Evolutionary conservation across 1,140 invertebrate genomes (phyloP).

Genomic region (Hylaeus volcanicus): DNA sequence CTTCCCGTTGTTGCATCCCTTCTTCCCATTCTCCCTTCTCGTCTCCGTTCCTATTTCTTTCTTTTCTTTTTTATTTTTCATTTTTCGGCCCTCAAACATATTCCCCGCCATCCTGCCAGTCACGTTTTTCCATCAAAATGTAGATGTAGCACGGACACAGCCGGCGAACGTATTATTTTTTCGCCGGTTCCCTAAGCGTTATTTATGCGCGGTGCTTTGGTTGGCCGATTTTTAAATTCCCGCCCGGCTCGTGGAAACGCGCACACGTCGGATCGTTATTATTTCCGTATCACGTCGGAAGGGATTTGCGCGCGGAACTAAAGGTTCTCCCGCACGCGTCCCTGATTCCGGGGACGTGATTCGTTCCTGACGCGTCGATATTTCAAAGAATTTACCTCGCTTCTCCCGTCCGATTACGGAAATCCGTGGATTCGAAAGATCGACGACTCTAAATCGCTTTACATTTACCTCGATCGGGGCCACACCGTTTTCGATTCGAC

Average conservation of each 20-base stretch:
- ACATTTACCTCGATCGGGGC: slow-evolving; percentile 7
- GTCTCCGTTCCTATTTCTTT: neutral
- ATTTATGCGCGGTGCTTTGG: slow-evolving; percentile 41
- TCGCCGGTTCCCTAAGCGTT: slow-evolving; percentile 24
- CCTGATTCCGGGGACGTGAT: slow-evolving; percentile 22
- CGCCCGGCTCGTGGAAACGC: neutral
- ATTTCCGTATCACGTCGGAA: slow-evolving; percentile 27
- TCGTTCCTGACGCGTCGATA: slow-evolving; percentile 36
- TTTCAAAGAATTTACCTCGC: slow-evolving; percentile 31
- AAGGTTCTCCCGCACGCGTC: slow-evolving; percentile 18
- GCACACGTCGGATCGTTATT: slow-evolving; percentile 10
- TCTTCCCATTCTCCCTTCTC: no score
- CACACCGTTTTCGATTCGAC: neutral
- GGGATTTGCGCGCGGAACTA: slow-evolving; percentile 34
- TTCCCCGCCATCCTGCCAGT: slow-evolving; percentile 33
- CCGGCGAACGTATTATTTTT: slow-evolving; percentile 45
- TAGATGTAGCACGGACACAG: slow-evolving; percentile 35
- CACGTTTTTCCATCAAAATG: slow-evolving; percentile 50
- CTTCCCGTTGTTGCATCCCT: no score
- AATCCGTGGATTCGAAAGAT: slow-evolving; percentile 35
- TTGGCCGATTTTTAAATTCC: slow-evolving; percentile 21
- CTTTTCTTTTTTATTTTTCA: neutral
- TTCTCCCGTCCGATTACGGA: neutral
- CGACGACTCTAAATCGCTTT: slow-evolving; percentile 38
- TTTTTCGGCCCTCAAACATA: slow-evolving; percentile 22